Evolutionary conservation across 2,888 invertebrate genomes (phyloP), one percentile per base, ranked within the genome.

Genomic region (Limnephilus lunatus): DNA sequence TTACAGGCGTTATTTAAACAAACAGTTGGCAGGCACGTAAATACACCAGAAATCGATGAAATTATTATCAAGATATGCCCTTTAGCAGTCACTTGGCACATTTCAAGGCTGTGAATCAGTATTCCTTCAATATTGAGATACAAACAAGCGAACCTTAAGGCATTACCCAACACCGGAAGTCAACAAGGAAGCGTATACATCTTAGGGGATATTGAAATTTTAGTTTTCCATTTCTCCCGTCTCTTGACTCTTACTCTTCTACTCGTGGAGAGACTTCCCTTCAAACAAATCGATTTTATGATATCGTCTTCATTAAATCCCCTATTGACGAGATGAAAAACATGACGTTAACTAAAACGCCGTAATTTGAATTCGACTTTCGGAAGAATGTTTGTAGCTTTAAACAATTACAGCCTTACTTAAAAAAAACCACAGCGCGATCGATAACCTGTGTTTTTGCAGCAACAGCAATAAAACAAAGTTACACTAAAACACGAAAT

Each of bases 81-180:
- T 68, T 68, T 25, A 68, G 4, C 53, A 68, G 53, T 68, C 53
- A 25, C 53, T 68, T 68, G 53, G 53, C 25, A 68, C 53, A 53
- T 1, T 14, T 53, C 53, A 68, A 31, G 82, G 31, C 31, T 32
- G 82, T 31, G 31, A 82, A 82, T 82, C 82, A 82, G 82, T 82
- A 31, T 31, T 32, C 30, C 82, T 15, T 4, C 14, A 82, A 82
- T 31, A 82, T 82, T 82, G 82, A 82, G 82, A 82, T 82, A 82
- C 82, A 82, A 82, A 82, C 82, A 32, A 68, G 82, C 30, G 82
- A 30, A 82, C 30, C 15, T 82, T 82, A 31, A 68, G 31, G 53
- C 31, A 82, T 82, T 82, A 82, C 30, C 30, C 82, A 82, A 32
- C 82, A 82, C 19, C 82, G 82, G 82, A 82, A 82, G 82, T 82